phyloP scores from a whole-genome alignment of 2,888 invertebrate species.

The Heliconius sara region DNA sequence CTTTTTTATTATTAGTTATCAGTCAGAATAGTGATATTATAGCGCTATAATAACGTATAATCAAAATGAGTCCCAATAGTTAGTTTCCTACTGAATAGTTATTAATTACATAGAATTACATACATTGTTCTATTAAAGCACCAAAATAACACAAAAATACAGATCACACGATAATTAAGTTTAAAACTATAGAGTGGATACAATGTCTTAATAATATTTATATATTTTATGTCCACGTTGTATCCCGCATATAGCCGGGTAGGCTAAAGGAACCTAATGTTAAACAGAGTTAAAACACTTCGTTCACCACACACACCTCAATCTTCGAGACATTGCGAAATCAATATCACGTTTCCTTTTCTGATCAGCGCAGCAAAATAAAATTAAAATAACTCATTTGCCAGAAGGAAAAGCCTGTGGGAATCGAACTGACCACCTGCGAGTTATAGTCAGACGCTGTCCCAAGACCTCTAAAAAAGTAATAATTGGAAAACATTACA shows the following conservation, averaged over 20 bases:
- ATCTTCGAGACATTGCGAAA: neutral
- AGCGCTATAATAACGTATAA: neutral
- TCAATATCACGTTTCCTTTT: neutral
- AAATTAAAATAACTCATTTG: too few relatives aligned
- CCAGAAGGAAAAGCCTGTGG: too few relatives aligned
- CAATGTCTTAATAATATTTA: neutral
- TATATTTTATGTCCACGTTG: too few relatives aligned
- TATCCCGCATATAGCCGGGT: too few relatives aligned
- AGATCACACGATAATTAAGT: slow-evolving; percentile 18
- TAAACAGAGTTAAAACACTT: too few relatives aligned
- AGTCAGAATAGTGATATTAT: slow-evolving; percentile 1
- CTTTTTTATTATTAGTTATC: neutral
- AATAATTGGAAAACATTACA: neutral
- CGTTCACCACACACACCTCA: too few relatives aligned
- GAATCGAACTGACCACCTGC: too few relatives aligned
- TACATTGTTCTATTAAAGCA: slow-evolving; percentile 12
- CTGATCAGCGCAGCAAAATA: neutral
- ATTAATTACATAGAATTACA: slow-evolving; percentile 4
- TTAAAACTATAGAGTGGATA: neutral
- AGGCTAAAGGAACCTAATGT: too few relatives aligned
- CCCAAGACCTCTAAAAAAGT: too few relatives aligned
- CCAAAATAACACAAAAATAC: slow-evolving; percentile 16
- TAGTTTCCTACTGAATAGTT: neutral
- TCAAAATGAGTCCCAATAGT: neutral
- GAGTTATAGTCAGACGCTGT: too few relatives aligned